Evolutionary conservation across 1,140 invertebrate species (phyloP).

Genomic region (Drosophila pectinifera): DNA sequence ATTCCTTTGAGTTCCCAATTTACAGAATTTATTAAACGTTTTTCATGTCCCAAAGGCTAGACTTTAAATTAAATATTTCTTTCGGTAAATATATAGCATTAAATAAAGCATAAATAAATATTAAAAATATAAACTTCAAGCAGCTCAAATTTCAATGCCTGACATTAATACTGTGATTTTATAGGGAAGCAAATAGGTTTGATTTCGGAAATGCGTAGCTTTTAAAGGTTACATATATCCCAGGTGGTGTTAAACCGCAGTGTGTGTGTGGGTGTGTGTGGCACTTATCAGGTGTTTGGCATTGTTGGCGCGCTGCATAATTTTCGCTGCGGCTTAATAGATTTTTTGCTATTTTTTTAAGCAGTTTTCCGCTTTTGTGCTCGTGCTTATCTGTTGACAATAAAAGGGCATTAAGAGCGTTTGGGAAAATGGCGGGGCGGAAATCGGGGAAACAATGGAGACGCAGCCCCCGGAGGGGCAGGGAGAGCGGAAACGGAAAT

Average conservation of each 20-base stretch:
- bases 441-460: slow-evolving; percentile 55
- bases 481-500: slow-evolving; percentile 62
- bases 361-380: slow-evolving; percentile 62
- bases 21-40: too few relatives aligned
- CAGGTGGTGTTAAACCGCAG: neutral
- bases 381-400: slow-evolving; percentile 68
- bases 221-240: neutral
- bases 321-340: slow-evolving; percentile 36
- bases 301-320: slow-evolving; percentile 51
- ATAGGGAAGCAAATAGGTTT: neutral
- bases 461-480: too few relatives aligned
- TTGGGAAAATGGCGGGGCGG: slow-evolving; percentile 42
- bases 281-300: slow-evolving; percentile 53
- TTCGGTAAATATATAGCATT: too few relatives aligned
- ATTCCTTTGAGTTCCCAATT: too few relatives aligned
- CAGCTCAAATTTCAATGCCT: neutral
- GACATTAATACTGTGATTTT: neutral
- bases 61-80: too few relatives aligned
- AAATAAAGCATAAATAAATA: neutral
- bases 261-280: slow-evolving; percentile 16
- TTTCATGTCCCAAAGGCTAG: too few relatives aligned
- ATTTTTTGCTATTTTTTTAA: slow-evolving; percentile 31
- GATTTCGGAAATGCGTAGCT: neutral
- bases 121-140: neutral
- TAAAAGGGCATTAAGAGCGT: slow-evolving; percentile 72